Evolutionary conservation across 92 coral and sea anemone genomes (phyloP), one percentile per base, ranked within the genome.

Genomic region (Umimayanthus kanabou): DNA sequence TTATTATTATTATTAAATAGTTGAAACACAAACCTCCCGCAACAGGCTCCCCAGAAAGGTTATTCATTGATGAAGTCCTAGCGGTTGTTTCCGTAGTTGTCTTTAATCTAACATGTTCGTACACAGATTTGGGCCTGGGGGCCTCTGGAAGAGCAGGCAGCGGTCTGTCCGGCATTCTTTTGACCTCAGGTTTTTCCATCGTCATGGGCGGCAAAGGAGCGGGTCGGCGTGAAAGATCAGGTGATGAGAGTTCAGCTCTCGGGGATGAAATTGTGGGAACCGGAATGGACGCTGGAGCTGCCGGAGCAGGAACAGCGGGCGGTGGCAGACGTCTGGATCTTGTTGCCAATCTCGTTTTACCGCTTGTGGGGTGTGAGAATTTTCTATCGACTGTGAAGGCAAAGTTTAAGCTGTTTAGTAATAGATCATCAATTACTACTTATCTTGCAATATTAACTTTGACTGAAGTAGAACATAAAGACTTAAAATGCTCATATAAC

Each of bases 271-370:
- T 2, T 29, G 70, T 43, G 5, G 84, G 84, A 22, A 76, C 65
- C 5, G 78, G 78, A 26, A 37, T 55, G n/a, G 69, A 39, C n/a
- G 87, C 43, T 28, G 87, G 87, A 15, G 25, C 11, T 5, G 45
- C 33, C 10, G 83, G 83, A 20, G 86, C 77, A 13, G 77, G 86
- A 26, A 33, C 45, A 25, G 67, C 29, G 3, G 86, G 86, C 23
- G 87, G 87, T 26, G 87, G 87, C 30, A 83, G 65, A 13, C 87
- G 87, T 45, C 87, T 71, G 65, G 87, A 83, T 39, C 95, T 71
- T 86, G 89, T 55, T 55, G 95, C 97, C 26, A 94, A 74, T 23
- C 93, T 90, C 29, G 93, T 88, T 90, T 91, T 94, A 57, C 81
- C 73, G 5, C 71, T 79, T 26, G 57, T 82, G 73, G 88, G 75